A percentile compares a stretch with the other conserved stretches of the same genome.
These are phyloP conservation scores for Ormyrus pomaceus DNA, from an alignment of 2,888 invertebrate genomes.

Conservation along the genomic window DNA sequence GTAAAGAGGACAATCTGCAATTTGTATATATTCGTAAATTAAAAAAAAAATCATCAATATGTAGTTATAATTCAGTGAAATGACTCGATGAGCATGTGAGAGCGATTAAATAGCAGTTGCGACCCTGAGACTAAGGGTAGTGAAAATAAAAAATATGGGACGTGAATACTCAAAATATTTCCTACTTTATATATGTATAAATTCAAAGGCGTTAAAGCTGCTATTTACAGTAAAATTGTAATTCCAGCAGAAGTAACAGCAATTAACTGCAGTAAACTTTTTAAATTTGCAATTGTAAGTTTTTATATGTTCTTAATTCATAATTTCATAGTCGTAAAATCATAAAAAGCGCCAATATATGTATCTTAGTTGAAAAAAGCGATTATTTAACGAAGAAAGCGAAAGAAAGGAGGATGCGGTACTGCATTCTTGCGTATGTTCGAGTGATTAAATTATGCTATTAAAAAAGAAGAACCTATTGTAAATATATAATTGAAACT, in stretches of 20 bases:
- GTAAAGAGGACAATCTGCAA: conserved; percentile 68
- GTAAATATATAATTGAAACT: conserved; percentile 56
- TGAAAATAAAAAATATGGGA: conserved; percentile 58
- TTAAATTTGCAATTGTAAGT: conserved; percentile 70
- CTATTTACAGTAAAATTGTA: conserved; percentile 66
- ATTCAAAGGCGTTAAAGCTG: conserved; percentile 58
- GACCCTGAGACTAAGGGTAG: conserved; percentile 41
- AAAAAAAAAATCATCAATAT: conserved; percentile 60
- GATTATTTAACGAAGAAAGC: conserved; percentile 51
- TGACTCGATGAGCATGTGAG: conserved; percentile 61
- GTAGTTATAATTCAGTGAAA: conserved; percentile 66
- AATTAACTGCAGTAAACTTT: conserved; percentile 57
- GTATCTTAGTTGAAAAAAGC: conserved; percentile 51
- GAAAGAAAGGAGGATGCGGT: conserved; percentile 37
- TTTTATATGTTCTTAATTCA: conserved; percentile 72
- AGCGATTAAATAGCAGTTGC: conserved; percentile 51
- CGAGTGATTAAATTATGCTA: conserved; percentile 53
- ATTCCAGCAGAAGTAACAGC: conserved; percentile 59
- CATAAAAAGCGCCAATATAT: conserved; percentile 61
- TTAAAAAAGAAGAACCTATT: conserved; percentile 56
- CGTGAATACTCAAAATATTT: conserved; percentile 73
- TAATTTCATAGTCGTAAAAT: conserved; percentile 68
- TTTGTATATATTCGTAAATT: conserved; percentile 69
- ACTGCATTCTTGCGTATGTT: conserved; percentile 48
- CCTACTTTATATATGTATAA: conserved; percentile 72